Evolutionary conservation across 2,888 invertebrate genomes (phyloP).

Genomic region (Drosophila suboccidentalis): DNA sequence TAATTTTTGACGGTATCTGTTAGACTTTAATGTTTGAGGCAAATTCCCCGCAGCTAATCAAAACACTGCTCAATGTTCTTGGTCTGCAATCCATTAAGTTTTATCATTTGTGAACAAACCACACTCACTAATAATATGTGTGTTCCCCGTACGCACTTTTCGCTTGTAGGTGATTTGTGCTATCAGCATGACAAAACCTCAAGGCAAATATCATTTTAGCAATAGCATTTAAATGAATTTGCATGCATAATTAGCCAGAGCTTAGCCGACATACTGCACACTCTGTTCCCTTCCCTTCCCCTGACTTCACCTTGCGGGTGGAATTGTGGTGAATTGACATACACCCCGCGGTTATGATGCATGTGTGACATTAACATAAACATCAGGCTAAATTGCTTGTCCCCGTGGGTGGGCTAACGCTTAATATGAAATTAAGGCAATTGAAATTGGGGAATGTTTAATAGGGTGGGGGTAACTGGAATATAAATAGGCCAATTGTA

Average conservation of each 20-base stretch:
- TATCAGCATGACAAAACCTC: constrained; percentile 42
- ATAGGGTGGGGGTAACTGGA: background rate
- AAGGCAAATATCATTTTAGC: constrained; percentile 57
- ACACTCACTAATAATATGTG: constrained; percentile 9
- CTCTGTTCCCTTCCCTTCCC: constrained; percentile 5
- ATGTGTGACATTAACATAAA: constrained; percentile 67
- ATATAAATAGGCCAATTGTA: constrained; percentile 32
- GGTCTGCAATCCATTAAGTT: background rate
- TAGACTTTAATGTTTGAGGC: background rate
- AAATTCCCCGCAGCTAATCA: constrained; percentile 1
- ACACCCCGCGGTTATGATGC: constrained; percentile 56
- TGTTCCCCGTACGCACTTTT: background rate
- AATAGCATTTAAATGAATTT: constrained; percentile 69
- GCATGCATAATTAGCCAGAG: constrained; percentile 72
- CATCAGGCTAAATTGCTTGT: constrained; percentile 46
- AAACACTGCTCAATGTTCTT: background rate
- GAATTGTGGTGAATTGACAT: constrained; percentile 1
- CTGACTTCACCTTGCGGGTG: constrained; percentile 1
- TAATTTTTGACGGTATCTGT: background rate
- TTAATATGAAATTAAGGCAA: constrained; percentile 43
- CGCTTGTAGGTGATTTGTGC: constrained; percentile 1
- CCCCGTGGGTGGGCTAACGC: constrained; percentile 42
- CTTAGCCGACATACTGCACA: constrained; percentile 29
- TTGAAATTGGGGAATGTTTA: constrained; percentile 23
- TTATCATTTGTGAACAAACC: constrained; percentile 25